A percentile compares a stretch with the other conserved stretches of the same genome.
These are phyloP conservation scores for Rhopalosiphum nymphaeae DNA, from an alignment of 2,888 invertebrate genomes.

Conservation along the genomic window DNA sequence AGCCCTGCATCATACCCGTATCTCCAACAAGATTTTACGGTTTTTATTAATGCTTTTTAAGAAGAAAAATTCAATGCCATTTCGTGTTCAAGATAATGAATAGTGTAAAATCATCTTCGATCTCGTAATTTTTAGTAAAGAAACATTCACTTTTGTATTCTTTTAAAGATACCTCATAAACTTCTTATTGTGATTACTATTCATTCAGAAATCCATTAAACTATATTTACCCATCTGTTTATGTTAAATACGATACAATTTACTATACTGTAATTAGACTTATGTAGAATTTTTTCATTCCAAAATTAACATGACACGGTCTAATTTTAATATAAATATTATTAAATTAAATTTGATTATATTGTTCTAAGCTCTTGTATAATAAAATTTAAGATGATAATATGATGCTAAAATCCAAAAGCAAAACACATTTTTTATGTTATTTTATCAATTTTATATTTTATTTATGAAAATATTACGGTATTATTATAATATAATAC, in stretches of 20 bases:
- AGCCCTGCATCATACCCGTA: too few relatives aligned
- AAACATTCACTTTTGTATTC: not conserved
- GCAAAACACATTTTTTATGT: not conserved
- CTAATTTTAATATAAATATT: not conserved
- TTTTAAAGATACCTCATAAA: not conserved
- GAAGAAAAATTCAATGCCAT: not conserved
- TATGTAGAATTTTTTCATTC: not conserved
- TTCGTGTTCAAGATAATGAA: not conserved
- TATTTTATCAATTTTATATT: not conserved
- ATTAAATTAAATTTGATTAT: not conserved
- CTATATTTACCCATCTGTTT: not conserved
- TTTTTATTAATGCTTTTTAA: not conserved
- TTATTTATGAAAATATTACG: not conserved
- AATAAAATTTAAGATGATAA: not conserved
- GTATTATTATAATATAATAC: not conserved
- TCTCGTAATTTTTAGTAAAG: not conserved
- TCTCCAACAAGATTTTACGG: not conserved
- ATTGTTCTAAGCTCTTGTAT: not conserved
- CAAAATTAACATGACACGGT: not conserved
- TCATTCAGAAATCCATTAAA: not conserved
- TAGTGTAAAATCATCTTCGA: conserved; percentile 1
- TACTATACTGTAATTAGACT: not conserved
- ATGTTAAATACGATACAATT: not conserved
- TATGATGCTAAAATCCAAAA: not conserved
- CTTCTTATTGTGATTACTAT: not conserved